Base-by-base conservation (phyloP, 2,797 vertebrate species). In the Chlorospingus semifuscus region DNA sequence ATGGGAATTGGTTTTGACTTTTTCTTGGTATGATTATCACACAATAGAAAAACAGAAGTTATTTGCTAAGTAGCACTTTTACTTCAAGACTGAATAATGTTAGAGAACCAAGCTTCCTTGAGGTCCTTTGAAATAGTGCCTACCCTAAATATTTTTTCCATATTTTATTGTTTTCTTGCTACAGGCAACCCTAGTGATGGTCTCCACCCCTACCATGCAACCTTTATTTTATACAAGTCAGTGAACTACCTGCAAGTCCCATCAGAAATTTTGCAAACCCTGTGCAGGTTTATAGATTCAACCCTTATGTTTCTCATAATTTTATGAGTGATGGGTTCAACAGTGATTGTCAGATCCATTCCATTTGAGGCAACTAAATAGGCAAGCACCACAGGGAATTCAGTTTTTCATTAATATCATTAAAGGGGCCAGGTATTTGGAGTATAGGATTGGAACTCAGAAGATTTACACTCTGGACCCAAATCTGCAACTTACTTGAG, bases 251-350 rank as follows among this genome's bases (percentile, higher is more conserved):
- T 84, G n/a, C 41, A 84, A 76, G 59, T 76, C 27, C 19, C 22
- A 36, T 50, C 30, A 72, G 74, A 94, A 87, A 64, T 79, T 71
- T 46, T 72, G 27, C 66, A 89, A 83, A 64, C 17, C 3, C 36
- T 52, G 2, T 71, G 16, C 15, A 49, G 6, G 5, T 88, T 93
- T 64, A 32, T 18, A 42, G 49, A 37, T 60, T 32, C 15, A 53
- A 24, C 4, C 5, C 8, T 56, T 52, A 66, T 5, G 8, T 52
- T 94, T 80, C 41, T 74, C 34, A 53, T 71, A 75, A 64, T 41
- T 78, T 90, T 26, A 46, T 52, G 55, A 90, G 11, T 56, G 47
- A 42, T 50, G 50, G 16, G 20, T 56, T 60, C 37, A 71, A 75
- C 41, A 42, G 49, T 26, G 13, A n/a, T 29, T 90, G 9, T 61